These are phyloP conservation scores for Champsocephalus gunnari DNA, from an alignment of 2,797 vertebrate species.

Conservation along the genomic window DNA sequence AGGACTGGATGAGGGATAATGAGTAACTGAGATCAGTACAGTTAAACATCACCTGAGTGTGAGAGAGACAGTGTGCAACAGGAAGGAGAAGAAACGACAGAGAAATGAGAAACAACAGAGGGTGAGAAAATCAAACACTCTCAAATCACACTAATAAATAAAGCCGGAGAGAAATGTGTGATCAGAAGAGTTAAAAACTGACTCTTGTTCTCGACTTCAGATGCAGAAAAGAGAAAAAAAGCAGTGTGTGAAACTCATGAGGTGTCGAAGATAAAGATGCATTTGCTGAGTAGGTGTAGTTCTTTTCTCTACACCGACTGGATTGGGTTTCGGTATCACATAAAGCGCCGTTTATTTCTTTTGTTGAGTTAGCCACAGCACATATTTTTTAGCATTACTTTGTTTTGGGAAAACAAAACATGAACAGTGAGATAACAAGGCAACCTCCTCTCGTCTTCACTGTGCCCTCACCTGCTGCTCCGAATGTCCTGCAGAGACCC, in stretches of 20 bases:
- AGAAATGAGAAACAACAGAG: slow-evolving; percentile 33
- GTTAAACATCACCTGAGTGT: slow-evolving; percentile 31
- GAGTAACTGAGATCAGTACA: slow-evolving; percentile 40
- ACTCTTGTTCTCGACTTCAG: slow-evolving; percentile 11
- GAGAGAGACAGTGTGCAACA: slow-evolving; percentile 16
- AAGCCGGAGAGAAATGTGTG: slow-evolving; percentile 29
- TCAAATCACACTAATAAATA: slow-evolving; percentile 34
- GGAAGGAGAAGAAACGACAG: slow-evolving; percentile 23
- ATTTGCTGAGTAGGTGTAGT: slow-evolving; percentile 43
- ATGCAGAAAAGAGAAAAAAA: background rate
- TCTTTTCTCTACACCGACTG: slow-evolving; percentile 11
- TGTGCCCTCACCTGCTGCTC: slow-evolving; percentile 34
- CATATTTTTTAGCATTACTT: slow-evolving; percentile 35
- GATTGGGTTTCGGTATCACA: slow-evolving; percentile 50
- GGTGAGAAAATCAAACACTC: slow-evolving; percentile 33
- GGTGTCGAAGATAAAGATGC: slow-evolving; percentile 28
- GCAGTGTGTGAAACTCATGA: slow-evolving; percentile 26
- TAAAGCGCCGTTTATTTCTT: slow-evolving; percentile 25
- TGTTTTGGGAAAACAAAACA: slow-evolving; percentile 35
- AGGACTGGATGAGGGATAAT: slow-evolving; percentile 43
- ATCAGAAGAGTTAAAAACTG: slow-evolving; percentile 26
- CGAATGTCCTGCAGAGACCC: slow-evolving; percentile 47
- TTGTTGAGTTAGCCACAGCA: slow-evolving; percentile 34
- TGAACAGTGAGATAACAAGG: slow-evolving; percentile 1
- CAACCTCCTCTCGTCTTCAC: slow-evolving; percentile 14